Evolutionary conservation across 2,797 vertebrate species (phyloP).

Genomic region (Sus cebifrons): DNA sequence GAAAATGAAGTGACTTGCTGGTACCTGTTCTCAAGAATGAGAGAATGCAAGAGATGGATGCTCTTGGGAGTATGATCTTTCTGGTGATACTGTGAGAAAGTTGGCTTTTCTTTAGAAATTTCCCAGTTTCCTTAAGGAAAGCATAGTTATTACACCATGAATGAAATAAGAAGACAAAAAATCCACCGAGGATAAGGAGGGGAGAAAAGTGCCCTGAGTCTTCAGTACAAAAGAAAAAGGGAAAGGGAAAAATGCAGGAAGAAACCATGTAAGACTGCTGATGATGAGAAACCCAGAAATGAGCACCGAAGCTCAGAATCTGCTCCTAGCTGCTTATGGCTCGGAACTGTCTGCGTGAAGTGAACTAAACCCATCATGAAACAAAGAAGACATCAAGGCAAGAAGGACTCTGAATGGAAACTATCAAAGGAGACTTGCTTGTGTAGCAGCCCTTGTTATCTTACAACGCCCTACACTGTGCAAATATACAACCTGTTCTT

Average conservation of each 20-base stretch:
- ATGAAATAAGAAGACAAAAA: slow-evolving; percentile 40
- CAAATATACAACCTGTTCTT: neutral
- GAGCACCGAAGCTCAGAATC: neutral
- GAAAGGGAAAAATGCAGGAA: neutral
- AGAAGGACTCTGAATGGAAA: neutral
- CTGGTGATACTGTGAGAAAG: neutral
- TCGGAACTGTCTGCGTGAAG: neutral
- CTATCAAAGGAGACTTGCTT: neutral
- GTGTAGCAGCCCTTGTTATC: no score
- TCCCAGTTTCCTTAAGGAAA: slow-evolving; percentile 20
- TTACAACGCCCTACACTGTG: neutral
- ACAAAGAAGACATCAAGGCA: neutral
- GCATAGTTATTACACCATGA: neutral
- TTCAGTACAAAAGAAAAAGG: neutral
- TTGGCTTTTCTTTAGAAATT: slow-evolving; percentile 28
- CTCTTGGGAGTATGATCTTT: neutral
- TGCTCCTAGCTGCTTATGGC: neutral
- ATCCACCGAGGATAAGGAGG: neutral
- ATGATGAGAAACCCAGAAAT: neutral
- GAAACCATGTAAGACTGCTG: neutral
- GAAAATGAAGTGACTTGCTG: neutral
- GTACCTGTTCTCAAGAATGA: neutral
- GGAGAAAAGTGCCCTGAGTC: neutral
- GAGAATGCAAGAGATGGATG: neutral
- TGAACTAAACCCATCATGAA: neutral